phyloP scores from a whole-genome alignment of 2,113 vertebrate species.

The Kryptolebias marmoratus region DNA sequence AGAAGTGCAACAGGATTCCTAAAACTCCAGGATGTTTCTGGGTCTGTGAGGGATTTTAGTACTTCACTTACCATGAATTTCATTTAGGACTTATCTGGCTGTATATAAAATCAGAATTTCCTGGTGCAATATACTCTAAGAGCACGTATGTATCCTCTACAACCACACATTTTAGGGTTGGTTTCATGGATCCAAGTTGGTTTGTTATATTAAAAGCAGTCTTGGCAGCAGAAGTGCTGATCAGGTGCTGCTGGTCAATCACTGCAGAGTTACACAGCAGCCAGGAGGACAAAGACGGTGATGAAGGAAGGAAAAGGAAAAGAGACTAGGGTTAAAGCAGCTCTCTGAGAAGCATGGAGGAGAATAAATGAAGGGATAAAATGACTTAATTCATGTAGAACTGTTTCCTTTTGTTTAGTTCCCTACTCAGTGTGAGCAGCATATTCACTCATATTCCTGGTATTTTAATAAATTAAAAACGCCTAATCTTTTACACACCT shows the following conservation, averaged over 20 bases:
- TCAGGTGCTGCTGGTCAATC: conserved; percentile 56
- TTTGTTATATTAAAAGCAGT: conserved; percentile 61
- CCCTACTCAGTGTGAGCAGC: too few species aligned
- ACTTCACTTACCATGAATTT: too few species aligned
- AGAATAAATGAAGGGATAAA: not conserved
- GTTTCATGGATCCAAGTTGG: conserved; percentile 54
- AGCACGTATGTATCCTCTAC: not conserved
- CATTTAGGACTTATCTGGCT: too few species aligned
- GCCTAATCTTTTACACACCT: too few species aligned
- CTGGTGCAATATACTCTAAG: too few species aligned
- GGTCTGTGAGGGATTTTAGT: too few species aligned
- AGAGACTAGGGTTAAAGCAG: not conserved
- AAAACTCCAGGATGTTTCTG: too few species aligned
- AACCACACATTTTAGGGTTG: conserved; percentile 43
- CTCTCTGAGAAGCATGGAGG: not conserved
- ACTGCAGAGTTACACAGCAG: conserved; percentile 66
- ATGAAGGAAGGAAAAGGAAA: not conserved
- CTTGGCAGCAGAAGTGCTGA: conserved; percentile 74
- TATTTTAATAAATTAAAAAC: too few species aligned
- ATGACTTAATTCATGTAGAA: too few species aligned
- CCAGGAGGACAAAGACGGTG: conserved; percentile 26
- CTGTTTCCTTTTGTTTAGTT: too few species aligned
- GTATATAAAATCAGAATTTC: too few species aligned
- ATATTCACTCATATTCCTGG: too few species aligned
- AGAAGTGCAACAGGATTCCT: not conserved